Evolutionary conservation across 1,140 invertebrate genomes (phyloP).

Genomic region (Chrysomallon squamiferum): DNA sequence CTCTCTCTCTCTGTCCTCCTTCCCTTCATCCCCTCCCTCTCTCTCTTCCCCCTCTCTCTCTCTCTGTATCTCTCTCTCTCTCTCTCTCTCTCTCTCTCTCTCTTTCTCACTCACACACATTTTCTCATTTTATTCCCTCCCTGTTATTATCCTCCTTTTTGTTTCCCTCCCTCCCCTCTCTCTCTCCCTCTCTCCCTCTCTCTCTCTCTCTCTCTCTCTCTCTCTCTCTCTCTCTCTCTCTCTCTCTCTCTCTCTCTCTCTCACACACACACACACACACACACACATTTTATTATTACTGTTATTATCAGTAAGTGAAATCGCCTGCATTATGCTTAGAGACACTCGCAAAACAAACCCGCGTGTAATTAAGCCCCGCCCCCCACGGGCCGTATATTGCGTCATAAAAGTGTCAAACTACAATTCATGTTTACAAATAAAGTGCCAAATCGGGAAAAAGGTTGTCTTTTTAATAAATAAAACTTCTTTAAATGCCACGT

Average conservation of each 20-base stretch:
- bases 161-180: too few relatives aligned
- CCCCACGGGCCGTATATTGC: too few relatives aligned
- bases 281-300: neutral
- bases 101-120: conserved; percentile 1
- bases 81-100: conserved; percentile 1
- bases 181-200: too few relatives aligned
- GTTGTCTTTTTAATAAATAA: too few relatives aligned
- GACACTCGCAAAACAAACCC: too few relatives aligned
- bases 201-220: neutral
- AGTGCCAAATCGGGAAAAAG: too few relatives aligned
- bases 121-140: neutral
- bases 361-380: too few relatives aligned
- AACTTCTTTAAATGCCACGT: too few relatives aligned
- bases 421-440: too few relatives aligned
- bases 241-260: conserved; percentile 1
- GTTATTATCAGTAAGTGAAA: too few relatives aligned
- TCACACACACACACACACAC: conserved; percentile 1
- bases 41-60: neutral
- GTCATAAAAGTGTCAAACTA: too few relatives aligned
- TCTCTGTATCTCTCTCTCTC: neutral
- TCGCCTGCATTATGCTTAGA: too few relatives aligned
- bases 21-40: neutral
- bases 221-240: neutral
- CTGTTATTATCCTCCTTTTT: neutral
- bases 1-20: neutral